Conservation (phyloP, 2,113 vertebrate genomes). For the Xiphophorus couchianus region DNA sequence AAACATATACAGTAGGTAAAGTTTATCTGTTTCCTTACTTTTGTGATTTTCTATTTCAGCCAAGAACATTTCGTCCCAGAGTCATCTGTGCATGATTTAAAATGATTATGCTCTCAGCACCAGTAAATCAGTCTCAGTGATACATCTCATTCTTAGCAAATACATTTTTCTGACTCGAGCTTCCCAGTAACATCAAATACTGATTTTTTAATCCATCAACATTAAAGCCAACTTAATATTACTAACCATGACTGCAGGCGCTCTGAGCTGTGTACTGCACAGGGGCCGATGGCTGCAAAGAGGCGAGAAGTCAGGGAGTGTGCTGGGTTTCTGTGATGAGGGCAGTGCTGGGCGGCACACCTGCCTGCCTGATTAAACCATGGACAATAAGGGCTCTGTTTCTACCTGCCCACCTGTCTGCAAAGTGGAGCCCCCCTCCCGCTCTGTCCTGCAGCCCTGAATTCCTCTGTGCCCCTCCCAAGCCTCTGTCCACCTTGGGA, state of each 20-base stretch:
- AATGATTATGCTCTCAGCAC: constrained; percentile 45
- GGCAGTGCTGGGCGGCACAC: constrained; percentile 65
- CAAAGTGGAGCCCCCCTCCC: constrained; percentile 57
- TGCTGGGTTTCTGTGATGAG: constrained; percentile 46
- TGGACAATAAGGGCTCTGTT: constrained; percentile 76
- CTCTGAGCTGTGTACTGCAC: constrained; percentile 13
- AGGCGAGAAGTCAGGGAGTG: constrained; percentile 49
- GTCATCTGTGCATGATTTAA: constrained; percentile 36
- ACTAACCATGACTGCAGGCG: constrained; percentile 43
- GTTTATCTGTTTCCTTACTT: neutral
- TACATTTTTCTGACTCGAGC: constrained; percentile 33
- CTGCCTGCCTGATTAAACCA: constrained; percentile 74
- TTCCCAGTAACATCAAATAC: constrained; percentile 39
- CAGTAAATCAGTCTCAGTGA: constrained; percentile 38
- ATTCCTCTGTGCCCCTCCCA: constrained; percentile 67
- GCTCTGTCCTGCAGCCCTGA: constrained; percentile 59
- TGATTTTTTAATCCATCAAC: constrained; percentile 46
- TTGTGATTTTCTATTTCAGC: constrained; percentile 8
- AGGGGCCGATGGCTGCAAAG: constrained; percentile 19
- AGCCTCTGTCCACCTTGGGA: constrained; percentile 37
- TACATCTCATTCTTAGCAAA: constrained; percentile 19
- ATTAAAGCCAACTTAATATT: constrained; percentile 48
- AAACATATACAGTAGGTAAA: neutral
- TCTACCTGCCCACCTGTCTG: constrained; percentile 76
- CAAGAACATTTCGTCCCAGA: constrained; percentile 13